A percentile compares a stretch with the other conserved stretches of the same genome.
Evolutionary conservation across 2,888 invertebrate genomes (phyloP).

Genomic region (Orthosia cruda): DNA sequence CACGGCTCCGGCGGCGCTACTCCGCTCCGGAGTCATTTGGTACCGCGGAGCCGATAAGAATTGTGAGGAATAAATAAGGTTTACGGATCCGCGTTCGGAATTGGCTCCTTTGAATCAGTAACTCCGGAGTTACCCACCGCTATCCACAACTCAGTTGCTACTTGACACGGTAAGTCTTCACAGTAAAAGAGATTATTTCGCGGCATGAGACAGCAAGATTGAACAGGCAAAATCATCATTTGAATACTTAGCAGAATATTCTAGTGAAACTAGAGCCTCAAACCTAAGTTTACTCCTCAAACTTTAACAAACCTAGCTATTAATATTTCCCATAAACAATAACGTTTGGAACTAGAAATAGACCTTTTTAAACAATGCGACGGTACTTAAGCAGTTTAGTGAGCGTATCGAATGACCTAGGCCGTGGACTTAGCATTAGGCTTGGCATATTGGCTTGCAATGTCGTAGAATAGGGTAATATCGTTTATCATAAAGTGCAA

Average conservation of each 20-base stretch:
- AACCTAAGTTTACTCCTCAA: constrained; percentile 17
- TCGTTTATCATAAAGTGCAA: not conserved
- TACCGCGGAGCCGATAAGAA: too few relatives aligned
- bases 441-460: not conserved
- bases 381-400: constrained; percentile 38
- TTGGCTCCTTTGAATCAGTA: too few relatives aligned
- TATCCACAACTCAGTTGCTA: too few relatives aligned
- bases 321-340: constrained; percentile 47
- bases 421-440: constrained; percentile 15
- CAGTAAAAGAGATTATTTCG: too few relatives aligned
- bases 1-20: too few relatives aligned
- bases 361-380: constrained; percentile 51
- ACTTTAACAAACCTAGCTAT: constrained; percentile 38
- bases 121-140: too few relatives aligned
- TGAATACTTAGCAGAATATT: not conserved
- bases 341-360: constrained; percentile 59
- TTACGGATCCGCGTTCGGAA: too few relatives aligned
- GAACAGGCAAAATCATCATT: not conserved
- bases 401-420: constrained; percentile 48
- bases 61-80: too few relatives aligned
- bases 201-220: not conserved
- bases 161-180: too few relatives aligned
- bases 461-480: not conserved
- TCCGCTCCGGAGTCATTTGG: too few relatives aligned
- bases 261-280: constrained; percentile 4